Evolutionary conservation across 1,140 invertebrate species (phyloP).

Genomic region (Meloidogyne floridensis): DNA sequence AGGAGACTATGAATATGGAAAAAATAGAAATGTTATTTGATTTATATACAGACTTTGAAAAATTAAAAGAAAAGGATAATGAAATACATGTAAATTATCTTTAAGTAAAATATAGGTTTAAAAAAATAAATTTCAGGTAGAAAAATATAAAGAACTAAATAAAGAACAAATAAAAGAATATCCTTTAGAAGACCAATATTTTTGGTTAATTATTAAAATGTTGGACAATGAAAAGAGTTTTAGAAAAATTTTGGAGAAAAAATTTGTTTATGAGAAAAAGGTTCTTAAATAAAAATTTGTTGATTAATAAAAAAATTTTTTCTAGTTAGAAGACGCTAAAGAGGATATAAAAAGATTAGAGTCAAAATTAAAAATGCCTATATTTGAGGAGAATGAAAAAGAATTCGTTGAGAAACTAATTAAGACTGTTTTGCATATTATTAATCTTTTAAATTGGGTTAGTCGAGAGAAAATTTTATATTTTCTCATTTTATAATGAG

Average conservation of each 20-base stretch:
- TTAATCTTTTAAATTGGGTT: conserved; percentile 1
- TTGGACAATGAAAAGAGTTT: neutral
- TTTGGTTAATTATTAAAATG: conserved; percentile 7
- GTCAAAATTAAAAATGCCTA: neutral
- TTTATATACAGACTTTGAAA: neutral
- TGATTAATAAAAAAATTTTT: neutral
- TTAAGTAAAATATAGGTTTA: neutral
- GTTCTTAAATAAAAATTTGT: neutral
- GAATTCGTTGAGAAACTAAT: neutral
- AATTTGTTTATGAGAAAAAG: conserved; percentile 6
- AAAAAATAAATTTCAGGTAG: neutral
- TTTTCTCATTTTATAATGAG: no score
- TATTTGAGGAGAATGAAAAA: neutral
- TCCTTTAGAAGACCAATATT: neutral
- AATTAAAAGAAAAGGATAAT: neutral
- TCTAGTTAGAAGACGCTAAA: neutral
- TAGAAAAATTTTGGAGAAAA: neutral
- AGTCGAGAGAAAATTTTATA: neutral
- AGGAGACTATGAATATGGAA: neutral
- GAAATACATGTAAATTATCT: neutral
- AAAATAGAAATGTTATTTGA: neutral
- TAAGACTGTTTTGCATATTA: neutral
- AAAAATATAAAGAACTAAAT: neutral
- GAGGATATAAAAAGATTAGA: neutral
- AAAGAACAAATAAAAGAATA: conserved; percentile 1